Percentiles rank a stretch among this genome's conserved stretches.
Evolutionary conservation across 2,797 vertebrate species (phyloP).

Genomic region (Margarornis squamiger): DNA sequence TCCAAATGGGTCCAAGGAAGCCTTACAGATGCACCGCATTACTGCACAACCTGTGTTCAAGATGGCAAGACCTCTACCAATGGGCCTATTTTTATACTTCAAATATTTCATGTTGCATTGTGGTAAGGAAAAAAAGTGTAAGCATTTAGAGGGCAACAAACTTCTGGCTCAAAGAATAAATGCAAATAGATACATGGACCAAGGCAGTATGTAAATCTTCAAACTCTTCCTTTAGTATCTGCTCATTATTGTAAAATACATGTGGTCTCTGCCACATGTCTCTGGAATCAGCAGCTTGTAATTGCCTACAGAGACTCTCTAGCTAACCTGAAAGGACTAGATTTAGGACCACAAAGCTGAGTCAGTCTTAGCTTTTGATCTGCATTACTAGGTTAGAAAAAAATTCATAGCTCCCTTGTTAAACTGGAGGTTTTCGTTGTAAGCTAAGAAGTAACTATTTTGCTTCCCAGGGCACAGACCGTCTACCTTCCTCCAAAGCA

Average conservation of each 20-base stretch:
- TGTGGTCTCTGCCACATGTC: background rate
- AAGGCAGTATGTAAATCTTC: background rate
- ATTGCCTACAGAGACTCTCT: background rate
- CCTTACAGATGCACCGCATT: background rate
- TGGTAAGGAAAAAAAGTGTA: background rate
- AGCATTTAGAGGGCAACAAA: background rate
- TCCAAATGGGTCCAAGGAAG: background rate
- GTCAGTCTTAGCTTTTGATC: background rate
- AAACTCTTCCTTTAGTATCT: background rate
- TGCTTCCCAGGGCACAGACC: background rate
- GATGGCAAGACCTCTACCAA: background rate
- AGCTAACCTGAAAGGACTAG: background rate
- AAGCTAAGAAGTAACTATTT: background rate
- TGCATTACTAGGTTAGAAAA: background rate
- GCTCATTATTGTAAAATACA: background rate
- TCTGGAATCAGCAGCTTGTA: background rate
- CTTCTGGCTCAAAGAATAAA: background rate
- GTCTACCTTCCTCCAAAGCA: background rate
- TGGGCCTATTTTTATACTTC: background rate
- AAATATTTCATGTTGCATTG: background rate
- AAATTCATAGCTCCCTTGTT: background rate
- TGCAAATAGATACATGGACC: background rate
- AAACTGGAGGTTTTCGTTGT: background rate
- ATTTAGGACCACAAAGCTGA: background rate
- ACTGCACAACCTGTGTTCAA: accelerated